These are phyloP conservation scores for Lutjanus erythropterus DNA, from an alignment of 2,113 vertebrate species.

Conservation along the genomic window DNA sequence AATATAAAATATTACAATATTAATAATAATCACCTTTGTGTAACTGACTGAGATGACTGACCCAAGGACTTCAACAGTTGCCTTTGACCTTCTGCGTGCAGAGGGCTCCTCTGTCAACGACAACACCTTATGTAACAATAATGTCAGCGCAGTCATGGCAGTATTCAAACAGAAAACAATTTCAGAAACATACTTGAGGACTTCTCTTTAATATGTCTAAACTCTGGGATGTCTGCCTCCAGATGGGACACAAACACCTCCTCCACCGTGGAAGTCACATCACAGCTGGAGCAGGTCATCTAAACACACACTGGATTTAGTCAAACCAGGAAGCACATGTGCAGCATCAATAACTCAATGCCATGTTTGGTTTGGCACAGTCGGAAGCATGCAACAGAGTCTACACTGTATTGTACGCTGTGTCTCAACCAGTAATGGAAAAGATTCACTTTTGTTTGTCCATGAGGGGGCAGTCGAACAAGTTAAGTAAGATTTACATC, in stretches of 20 bases:
- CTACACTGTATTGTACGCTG: background rate
- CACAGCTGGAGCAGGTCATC: slow-evolving; percentile 82
- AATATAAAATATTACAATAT: background rate
- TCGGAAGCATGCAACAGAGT: background rate
- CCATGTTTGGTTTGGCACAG: background rate
- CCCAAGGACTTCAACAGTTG: slow-evolving; percentile 75
- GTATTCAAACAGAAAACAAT: background rate
- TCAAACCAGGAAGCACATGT: background rate
- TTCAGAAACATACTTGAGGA: slow-evolving; percentile 43
- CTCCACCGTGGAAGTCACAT: slow-evolving; percentile 71
- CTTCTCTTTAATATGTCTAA: slow-evolving; percentile 72
- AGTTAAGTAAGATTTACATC: too few relatives aligned
- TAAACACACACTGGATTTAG: slow-evolving; percentile 52
- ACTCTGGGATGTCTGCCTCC: slow-evolving; percentile 81
- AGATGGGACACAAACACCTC: slow-evolving; percentile 90
- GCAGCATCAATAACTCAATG: background rate
- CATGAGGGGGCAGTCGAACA: too few relatives aligned
- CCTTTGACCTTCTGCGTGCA: slow-evolving; percentile 24
- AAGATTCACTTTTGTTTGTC: too few relatives aligned
- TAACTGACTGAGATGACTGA: slow-evolving; percentile 85
- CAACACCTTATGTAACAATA: background rate
- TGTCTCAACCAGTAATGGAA: too few relatives aligned
- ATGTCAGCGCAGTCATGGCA: background rate
- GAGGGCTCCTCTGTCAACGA: slow-evolving; percentile 61
- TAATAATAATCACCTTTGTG: slow-evolving; percentile 82